phyloP scores from a whole-genome alignment of 1,140 invertebrate genomes.

The Drosophila pachea region DNA sequence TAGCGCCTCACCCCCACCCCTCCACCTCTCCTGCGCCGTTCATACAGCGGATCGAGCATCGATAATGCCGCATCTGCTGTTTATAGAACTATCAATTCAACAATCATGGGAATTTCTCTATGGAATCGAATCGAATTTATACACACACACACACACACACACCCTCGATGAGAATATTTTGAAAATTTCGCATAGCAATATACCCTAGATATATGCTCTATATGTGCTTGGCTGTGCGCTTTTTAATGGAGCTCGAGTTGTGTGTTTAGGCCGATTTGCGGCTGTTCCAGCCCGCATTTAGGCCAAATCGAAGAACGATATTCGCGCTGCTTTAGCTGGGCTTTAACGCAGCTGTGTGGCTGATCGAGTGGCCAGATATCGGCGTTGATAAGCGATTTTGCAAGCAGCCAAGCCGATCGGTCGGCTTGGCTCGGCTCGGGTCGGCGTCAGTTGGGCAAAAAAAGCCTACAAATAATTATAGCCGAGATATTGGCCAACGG shows the following conservation, averaged over 20 bases:
- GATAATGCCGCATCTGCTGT: neutral
- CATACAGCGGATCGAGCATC: conserved; percentile 5
- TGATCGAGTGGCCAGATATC: conserved; percentile 13
- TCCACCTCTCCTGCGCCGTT: neutral
- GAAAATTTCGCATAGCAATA: no score
- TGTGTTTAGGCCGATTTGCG: neutral
- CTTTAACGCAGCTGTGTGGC: neutral
- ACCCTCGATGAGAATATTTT: no score
- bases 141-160: neutral
- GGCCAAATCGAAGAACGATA: neutral
- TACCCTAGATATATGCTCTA: neutral
- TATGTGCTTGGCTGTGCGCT: neutral
- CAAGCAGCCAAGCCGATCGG: conserved; percentile 23
- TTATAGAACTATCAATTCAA: neutral
- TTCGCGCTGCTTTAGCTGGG: neutral
- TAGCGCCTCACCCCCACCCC: neutral
- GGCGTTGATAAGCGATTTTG: conserved; percentile 42
- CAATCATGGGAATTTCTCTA: conserved; percentile 29
- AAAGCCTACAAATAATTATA: conserved; percentile 48
- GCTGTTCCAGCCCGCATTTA: neutral
- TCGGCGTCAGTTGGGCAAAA: conserved; percentile 20
- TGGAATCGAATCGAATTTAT: neutral
- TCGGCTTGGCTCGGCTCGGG: neutral
- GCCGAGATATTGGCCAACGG: conserved; percentile 40
- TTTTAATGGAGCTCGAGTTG: neutral